phyloP scores from a whole-genome alignment of 2,797 vertebrate species.

The Sebastes hubbsi region DNA sequence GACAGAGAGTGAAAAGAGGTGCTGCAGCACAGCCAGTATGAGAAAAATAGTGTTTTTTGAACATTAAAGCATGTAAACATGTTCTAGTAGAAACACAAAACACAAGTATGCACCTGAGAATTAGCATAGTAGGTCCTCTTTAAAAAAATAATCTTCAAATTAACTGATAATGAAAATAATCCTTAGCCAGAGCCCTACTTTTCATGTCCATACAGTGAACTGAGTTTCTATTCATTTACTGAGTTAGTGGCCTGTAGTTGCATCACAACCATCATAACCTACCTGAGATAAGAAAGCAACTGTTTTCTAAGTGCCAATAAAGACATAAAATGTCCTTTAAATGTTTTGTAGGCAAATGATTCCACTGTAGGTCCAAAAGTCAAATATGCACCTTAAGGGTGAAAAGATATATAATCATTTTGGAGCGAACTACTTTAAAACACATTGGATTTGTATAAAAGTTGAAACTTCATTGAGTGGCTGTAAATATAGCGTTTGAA shows the following conservation, averaged over 20 bases:
- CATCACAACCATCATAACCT: background rate
- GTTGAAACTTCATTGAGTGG: background rate
- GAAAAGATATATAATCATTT: background rate
- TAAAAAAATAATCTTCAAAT: background rate
- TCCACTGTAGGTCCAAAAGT: background rate
- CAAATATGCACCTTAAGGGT: background rate
- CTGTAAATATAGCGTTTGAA: slow-evolving; percentile 21
- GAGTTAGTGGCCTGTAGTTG: background rate
- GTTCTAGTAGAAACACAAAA: background rate
- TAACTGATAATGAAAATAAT: background rate
- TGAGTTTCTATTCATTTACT: background rate
- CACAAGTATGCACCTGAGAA: background rate
- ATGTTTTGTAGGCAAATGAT: background rate
- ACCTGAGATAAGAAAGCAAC: background rate
- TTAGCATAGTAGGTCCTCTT: no score
- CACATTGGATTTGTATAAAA: background rate
- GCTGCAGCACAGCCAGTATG: no score
- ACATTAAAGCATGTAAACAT: no score
- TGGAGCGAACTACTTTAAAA: background rate
- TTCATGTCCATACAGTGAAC: background rate
- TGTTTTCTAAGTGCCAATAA: background rate
- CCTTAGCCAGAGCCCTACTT: background rate
- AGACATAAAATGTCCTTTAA: background rate
- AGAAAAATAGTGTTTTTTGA: no score
- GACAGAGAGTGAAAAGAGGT: no score